These are phyloP conservation scores for Tragopan temminckii DNA, from an alignment of 2,797 vertebrate genomes.

Conservation along the genomic window DNA sequence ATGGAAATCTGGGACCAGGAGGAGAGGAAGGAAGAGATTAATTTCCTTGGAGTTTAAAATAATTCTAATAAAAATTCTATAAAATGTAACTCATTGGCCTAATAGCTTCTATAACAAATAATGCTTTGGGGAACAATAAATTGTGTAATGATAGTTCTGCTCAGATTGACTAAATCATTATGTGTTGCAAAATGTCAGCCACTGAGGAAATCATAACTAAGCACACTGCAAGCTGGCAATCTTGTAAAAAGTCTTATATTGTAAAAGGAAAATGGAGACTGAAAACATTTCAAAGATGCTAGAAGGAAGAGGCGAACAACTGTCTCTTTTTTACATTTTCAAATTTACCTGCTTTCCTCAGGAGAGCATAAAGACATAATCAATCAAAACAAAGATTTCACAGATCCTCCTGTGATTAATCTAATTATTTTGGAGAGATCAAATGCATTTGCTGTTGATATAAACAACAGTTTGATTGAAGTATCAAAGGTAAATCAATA, in stretches of 20 bases:
- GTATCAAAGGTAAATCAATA: conserved; percentile 62
- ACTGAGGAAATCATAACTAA: conserved; percentile 54
- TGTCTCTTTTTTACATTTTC: conserved; percentile 12
- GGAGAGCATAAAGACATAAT: conserved; percentile 41
- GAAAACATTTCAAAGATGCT: conserved; percentile 47
- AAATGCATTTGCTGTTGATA: conserved; percentile 26
- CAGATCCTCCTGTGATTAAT: conserved; percentile 58
- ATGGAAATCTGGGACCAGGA: conserved; percentile 35
- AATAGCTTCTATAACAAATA: conserved; percentile 52
- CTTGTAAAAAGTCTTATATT: conserved; percentile 22
- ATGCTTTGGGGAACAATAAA: conserved; percentile 61
- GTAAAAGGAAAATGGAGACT: conserved; percentile 44
- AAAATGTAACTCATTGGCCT: conserved; percentile 24
- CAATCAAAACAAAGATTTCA: conserved; percentile 47
- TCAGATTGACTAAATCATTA: conserved; percentile 58
- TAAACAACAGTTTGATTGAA: conserved; percentile 54
- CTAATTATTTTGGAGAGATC: conserved; percentile 55
- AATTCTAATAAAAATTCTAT: conserved; percentile 53
- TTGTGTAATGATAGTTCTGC: conserved; percentile 58
- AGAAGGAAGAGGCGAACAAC: conserved; percentile 54
- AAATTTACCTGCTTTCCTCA: conserved; percentile 48
- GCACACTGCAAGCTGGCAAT: neutral
- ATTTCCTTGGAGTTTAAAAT: conserved; percentile 58
- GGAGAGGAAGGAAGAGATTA: conserved; percentile 17
- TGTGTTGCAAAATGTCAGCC: conserved; percentile 56